Percentiles rank a stretch among this genome's conserved stretches.
These are phyloP conservation scores for Rotaria magnacalcarata DNA, from an alignment of 2,888 invertebrate species.

Conservation along the genomic window DNA sequence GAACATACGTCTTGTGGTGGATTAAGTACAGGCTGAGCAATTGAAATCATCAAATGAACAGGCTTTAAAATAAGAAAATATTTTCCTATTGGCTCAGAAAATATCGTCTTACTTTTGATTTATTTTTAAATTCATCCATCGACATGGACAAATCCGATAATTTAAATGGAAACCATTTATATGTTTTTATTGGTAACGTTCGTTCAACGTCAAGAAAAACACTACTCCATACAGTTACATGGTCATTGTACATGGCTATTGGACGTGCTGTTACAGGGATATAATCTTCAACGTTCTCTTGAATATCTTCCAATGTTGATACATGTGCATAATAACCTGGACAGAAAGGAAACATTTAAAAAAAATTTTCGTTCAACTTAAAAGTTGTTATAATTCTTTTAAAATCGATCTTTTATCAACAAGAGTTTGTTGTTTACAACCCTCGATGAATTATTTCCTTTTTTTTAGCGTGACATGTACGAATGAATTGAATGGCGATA, in stretches of 20 bases:
- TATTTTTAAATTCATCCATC: conserved; percentile 35
- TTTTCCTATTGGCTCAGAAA: neutral
- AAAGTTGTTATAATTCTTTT: too few species aligned
- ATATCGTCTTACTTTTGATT: neutral
- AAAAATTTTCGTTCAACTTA: too few species aligned
- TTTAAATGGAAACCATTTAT: conserved; percentile 31
- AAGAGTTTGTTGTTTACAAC: too few species aligned
- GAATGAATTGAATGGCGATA: too few species aligned
- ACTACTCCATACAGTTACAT: conserved; percentile 90
- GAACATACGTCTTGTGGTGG: neutral
- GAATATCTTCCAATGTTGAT: conserved; percentile 89
- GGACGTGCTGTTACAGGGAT: conserved; percentile 93
- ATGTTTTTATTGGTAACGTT: conserved; percentile 6
- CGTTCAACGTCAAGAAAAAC: conserved; percentile 70
- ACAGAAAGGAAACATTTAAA: conserved; percentile 47
- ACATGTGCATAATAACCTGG: conserved; percentile 79
- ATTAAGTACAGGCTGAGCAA: conserved; percentile 12
- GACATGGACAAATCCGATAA: neutral
- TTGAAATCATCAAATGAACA: conserved; percentile 25
- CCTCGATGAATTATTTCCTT: too few species aligned
- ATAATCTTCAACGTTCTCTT: conserved; percentile 88
- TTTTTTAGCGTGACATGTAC: too few species aligned
- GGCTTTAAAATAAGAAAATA: neutral
- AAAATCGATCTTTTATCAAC: too few species aligned
- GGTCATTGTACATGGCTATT: conserved; percentile 67